Base-by-base conservation (phyloP, 2,888 invertebrate species). In the Tachina lurida region DNA sequence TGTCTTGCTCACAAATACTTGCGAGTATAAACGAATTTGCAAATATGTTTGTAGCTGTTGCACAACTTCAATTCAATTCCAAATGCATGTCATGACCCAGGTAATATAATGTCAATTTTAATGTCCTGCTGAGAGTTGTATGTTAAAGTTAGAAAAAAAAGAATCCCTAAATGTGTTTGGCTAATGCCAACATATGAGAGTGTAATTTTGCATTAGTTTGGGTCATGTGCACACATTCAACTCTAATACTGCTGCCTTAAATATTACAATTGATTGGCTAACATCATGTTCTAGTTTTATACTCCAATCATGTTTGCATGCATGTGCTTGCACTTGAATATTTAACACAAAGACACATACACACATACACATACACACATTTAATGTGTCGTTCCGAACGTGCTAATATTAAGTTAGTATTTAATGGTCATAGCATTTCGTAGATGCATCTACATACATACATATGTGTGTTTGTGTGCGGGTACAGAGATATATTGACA, bases 71-170 rank as follows among this genome's bases (percentile, higher is more conserved):
- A 73, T 49, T 45, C 68, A 60, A 68, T 81, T 58, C 3, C 22
- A 65, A 76, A 82, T 82, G 76, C 82, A 82, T 82, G 82, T 71
- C 82, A 82, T 76, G 82, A 76, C 76, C 82, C 63, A 76, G 82
- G 82, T 82, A 82, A 82, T 82, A 63, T 76, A 71, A 82, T 71
- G 76, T 65, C 70, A 63, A 82, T 82, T 82, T 76, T 76, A 82
- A 82, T 71, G 56, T 71, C 76, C 76, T 82, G 82, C 68, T 70
- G 82, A 76, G 82, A 65, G 43, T 81, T 71, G 49, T 78, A 41
- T 47, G 41, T 73, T 63, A n/a, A 49, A n/a, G 2, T 67, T 13
- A 15, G 31, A 12, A 17, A 17, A 17, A 47, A 45, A 19, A 10
- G 22, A 45, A 47, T 13, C 17, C 1, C 15, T 31, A 63, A n/a